These are phyloP conservation scores for Apistogramma diplotaenia DNA, from an alignment of 2,113 vertebrate species.

Conservation along the genomic window DNA sequence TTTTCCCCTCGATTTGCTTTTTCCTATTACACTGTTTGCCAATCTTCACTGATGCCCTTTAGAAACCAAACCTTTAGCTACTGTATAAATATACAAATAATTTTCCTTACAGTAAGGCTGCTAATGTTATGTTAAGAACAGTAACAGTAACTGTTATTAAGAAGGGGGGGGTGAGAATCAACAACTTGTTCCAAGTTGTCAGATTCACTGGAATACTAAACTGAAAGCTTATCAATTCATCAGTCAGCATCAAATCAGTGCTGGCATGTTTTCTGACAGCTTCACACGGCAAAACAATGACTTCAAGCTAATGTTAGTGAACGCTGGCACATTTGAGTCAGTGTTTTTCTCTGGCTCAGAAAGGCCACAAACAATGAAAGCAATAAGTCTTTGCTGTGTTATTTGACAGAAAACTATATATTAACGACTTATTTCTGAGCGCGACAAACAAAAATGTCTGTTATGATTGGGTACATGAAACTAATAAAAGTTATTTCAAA, in stretches of 20 bases:
- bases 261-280: background rate
- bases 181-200: background rate
- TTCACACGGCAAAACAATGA: background rate
- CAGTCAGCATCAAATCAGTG: background rate
- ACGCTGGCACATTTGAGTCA: background rate
- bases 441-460: background rate
- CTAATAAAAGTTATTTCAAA: background rate
- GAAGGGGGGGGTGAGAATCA: background rate
- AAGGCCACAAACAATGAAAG: background rate
- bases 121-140: background rate
- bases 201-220: background rate
- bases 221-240: background rate
- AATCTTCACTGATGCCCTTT: slow-evolving; percentile 6
- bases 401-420: background rate
- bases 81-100: background rate
- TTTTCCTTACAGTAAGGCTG: background rate
- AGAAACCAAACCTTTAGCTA: slow-evolving; percentile 21
- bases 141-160: background rate
- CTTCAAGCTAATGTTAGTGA: background rate
- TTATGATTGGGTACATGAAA: background rate
- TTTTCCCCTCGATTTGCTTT: background rate
- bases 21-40: slow-evolving; percentile 4
- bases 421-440: background rate
- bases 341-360: background rate
- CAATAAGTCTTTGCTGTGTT: background rate